A percentile compares a stretch with the other conserved stretches of the same genome.
These are phyloP conservation scores for Prunella strophiata DNA, from an alignment of 2,797 vertebrate species.

Conservation along the genomic window DNA sequence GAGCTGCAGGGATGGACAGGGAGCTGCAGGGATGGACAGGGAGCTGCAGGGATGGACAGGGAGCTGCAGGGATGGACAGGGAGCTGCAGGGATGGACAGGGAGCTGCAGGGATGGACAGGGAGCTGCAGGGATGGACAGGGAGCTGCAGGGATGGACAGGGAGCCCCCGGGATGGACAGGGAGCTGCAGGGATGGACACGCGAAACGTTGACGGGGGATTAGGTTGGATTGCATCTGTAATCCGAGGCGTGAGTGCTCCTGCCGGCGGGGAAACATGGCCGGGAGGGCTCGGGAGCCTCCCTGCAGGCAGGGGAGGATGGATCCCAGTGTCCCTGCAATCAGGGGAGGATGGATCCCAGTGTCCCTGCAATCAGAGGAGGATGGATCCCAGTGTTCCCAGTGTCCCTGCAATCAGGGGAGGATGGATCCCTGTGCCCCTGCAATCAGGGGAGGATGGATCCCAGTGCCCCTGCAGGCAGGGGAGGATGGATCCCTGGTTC, in stretches of 20 bases:
- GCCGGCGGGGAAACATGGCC: background rate
- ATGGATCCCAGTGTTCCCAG: background rate
- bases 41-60: fast-evolving
- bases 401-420: no score
- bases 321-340: no score
- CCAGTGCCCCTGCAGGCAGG: no score
- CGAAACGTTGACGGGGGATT: no score
- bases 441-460: no score
- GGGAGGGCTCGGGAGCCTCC: background rate
- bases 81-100: background rate
- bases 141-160: no score
- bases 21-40: no score
- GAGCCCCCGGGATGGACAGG: fast-evolving
- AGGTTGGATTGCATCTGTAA: background rate
- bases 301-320: fast-evolving
- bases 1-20: no score
- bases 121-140: no score
- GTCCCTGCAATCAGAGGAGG: fast-evolving
- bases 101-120: fast-evolving
- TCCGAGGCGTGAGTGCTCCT: background rate
- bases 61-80: background rate
- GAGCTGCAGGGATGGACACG: fast-evolving
- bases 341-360: no score
- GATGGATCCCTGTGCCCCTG: no score
- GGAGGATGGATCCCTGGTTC: no score